phyloP scores from a whole-genome alignment of 2,113 vertebrate species.

The Hemiscyllium ocellatum region DNA sequence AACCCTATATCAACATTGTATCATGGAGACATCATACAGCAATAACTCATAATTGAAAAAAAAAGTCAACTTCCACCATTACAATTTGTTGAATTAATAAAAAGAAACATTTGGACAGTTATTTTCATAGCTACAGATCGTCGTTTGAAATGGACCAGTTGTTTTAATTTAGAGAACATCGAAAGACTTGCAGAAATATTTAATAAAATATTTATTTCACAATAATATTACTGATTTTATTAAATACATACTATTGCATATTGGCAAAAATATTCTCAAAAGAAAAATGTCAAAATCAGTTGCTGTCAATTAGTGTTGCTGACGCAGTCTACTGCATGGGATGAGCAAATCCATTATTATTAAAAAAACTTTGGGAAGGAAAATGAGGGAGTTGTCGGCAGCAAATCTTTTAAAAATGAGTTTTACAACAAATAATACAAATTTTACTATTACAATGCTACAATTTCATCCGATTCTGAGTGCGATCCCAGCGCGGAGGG shows the following conservation, averaged over 20 bases:
- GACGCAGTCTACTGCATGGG: background rate
- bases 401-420: background rate
- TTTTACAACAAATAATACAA: background rate
- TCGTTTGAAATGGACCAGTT: too few species aligned
- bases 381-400: background rate
- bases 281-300: background rate
- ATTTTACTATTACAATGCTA: background rate
- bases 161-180: background rate
- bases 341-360: background rate
- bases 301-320: background rate
- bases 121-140: too few species aligned
- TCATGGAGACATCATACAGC: background rate
- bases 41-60: background rate
- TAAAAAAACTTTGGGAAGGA: background rate
- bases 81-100: background rate
- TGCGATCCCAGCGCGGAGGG: too few species aligned
- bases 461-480: background rate
- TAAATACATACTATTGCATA: background rate
- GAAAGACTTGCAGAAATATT: background rate
- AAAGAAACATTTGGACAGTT: too few species aligned
- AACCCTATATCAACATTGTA: background rate
- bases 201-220: background rate
- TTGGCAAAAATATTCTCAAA: background rate
- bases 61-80: background rate
- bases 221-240: background rate